Evolutionary conservation across 2,888 invertebrate species (phyloP), one percentile per base, ranked within the genome.

Genomic region (Cryptus armator): DNA sequence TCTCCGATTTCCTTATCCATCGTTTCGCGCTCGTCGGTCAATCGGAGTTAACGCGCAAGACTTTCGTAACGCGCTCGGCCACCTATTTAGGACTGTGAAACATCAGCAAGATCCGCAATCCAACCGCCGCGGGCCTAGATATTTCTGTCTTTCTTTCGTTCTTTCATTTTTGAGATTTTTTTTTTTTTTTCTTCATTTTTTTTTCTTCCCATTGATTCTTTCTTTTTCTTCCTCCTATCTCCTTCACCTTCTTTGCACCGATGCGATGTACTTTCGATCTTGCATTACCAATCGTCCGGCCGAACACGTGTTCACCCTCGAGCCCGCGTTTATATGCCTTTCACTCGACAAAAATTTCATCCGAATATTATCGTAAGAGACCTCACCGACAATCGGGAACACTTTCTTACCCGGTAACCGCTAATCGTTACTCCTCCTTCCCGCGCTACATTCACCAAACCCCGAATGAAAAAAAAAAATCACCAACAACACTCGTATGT

Each of bases 331-430:
- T 46, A n/a, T 51, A 44, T 75, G 79, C 86, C 87, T 86, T 85
- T 86, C 87, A 85, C 87, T 86, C 84, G 67, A 74, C 71, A 77
- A 81, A 80, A 84, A 84, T 85, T 86, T 83, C 76, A 72, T 83
- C 84, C 81, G 85, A 87, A 87, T 87, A 86, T 82, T 62, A 75
- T 64, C 71, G 62, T 74, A 7, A 44, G 46, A 62, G 24, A 19
- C 3, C 56, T 56, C 56, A 56, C 62, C 74, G 29, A 46, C 32
- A 62, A 14, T 32, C 64, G 32, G 81, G 84, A 83, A 80, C 77
- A 84, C 81, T 77, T 78, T 81, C 75, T 77, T 81, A 29, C 83
- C 83, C 76, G 62, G 64, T 68, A 81, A 66, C 44, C 83, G 79
- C 56, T 56, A 81, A 81, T 81, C 81, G 81, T 64, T 70, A 19